Evolutionary conservation across 2,113 vertebrate species (phyloP), one percentile per base, ranked within the genome.

Genomic region (Vidua macroura): DNA sequence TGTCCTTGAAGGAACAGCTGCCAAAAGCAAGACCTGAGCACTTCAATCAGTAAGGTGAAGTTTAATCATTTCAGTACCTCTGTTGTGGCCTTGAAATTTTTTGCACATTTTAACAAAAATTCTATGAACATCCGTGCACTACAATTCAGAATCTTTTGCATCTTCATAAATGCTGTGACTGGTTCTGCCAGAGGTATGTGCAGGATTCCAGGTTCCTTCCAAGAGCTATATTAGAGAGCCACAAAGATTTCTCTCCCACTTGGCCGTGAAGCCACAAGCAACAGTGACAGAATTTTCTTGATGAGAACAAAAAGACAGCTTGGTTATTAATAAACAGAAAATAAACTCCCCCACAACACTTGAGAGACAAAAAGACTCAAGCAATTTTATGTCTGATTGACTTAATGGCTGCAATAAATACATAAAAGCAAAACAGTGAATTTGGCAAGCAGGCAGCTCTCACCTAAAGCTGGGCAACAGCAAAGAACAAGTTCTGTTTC

Each of bases 261-360:
- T 48, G 55, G 9, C 44, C 62, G 59, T 5, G 23, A 93, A 56
- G 31, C 39, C 43, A 67, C 33, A 33, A 35, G 7, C 74, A 76
- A 51, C 2, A 70, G 53, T 0, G 9, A 37, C 0, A 51, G 5
- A 41, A 41, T 64, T 69, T 75, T 79, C 62, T 53, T 73, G 35
- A 75, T 39, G 59, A 79, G 46, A 92, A 82, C 44, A 83, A 87
- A 79, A 86, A 83, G 77, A 49, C 3, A 1, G n/a, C 41, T 83
- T 68, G 31, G 49, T 66, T 92, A 73, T 51, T 80, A 87, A 92
- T 17, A 53, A 94, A 85, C 17, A 83, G 53, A 91, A 95, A 96
- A 90, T 76, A 85, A 92, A 90, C 62, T 78, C 82, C 66, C 74
- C 49, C 43, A 70, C 62, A 90, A 23, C 28, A 56, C 39, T 7